Base-by-base conservation (phyloP, 1,140 invertebrate genomes). In the Bradysia coprophila region DNA sequence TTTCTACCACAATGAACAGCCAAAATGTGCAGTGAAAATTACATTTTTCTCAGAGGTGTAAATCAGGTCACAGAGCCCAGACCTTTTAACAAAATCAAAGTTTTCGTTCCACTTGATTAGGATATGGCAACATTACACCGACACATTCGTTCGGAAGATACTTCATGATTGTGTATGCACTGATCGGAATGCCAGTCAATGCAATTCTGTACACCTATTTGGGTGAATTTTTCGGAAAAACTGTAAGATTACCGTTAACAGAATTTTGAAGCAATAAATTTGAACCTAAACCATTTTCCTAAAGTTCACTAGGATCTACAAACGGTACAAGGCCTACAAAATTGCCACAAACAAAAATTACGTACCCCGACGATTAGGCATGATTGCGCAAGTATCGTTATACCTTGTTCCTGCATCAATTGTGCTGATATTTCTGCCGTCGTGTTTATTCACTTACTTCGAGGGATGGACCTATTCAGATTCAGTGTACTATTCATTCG, bases 151-250 rank as follows among this genome's bases (percentile, higher is more conserved):
- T 80, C 1, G 80, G 86, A n/a, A 75, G 86, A 45, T 77, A 90
- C 39, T 68, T 94, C 31, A 92, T 92, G 68, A 93, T 96, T 51
- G 75, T 89, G 43, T 97, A 96, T 56, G 87, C 81, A 0, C 63
- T 95, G 16, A 74, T 95, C 43, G 92, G 94, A n/a, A 93, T 96
- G 46, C 93, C 93, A 0, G 77, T 95, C 54, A 90, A 90, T 54
- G 86, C 83, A 59, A 88, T 93, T 40, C 66, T 90, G 9, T 69
- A 88, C 18, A 71, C 81, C 1, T 78, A 78, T 32, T 57, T 89
- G 9, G 84, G 81, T 39, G 80, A 84, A 51, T 87, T 78, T 55
- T 90, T 88, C 53, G 77, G 77, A 4, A 5, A 18, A 18, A 38
- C n/a, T 6, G 36, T 38, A 18, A 36, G 15, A 31, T n/a, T 9